Evolutionary conservation across 2,113 vertebrate genomes (phyloP).

Genomic region (Leiothrix lutea): DNA sequence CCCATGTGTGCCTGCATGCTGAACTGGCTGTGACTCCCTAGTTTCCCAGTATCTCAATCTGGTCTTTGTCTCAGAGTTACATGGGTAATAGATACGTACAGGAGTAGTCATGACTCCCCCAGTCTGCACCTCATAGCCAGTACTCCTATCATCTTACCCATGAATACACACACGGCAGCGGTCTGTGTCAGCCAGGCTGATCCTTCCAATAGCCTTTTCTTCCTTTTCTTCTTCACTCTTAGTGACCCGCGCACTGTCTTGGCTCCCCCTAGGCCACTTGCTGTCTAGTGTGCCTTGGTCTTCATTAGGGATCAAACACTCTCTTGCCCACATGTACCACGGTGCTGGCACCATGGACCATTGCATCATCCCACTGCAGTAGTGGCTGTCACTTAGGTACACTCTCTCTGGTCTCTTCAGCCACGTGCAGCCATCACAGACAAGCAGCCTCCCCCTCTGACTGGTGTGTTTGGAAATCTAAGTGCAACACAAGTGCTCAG

Average conservation of each 20-base stretch:
- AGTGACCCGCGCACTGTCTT: rapidly evolving
- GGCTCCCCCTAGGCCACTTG: not conserved
- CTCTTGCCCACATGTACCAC: not conserved
- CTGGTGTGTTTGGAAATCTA: too few species aligned
- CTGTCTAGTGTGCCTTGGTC: not conserved
- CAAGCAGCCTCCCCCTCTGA: not conserved
- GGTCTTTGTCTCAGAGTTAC: not conserved
- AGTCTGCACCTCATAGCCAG: too few species aligned
- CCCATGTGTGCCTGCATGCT: rapidly evolving
- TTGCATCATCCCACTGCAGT: not conserved
- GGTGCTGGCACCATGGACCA: rapidly evolving
- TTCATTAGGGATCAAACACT: not conserved
- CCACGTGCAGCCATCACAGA: not conserved
- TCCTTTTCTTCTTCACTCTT: not conserved
- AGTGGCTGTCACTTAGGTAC: not conserved
- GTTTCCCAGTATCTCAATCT: not conserved
- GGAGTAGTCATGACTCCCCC: not conserved
- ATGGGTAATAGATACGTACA: not conserved
- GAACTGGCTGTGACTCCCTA: not conserved
- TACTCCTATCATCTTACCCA: not conserved
- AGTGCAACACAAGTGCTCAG: not conserved
- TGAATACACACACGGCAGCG: not conserved
- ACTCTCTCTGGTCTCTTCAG: not conserved
- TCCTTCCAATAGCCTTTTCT: not conserved
- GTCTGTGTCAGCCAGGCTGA: not conserved